Conservation (phyloP, 2,888 invertebrate species). For the Andrena trimmerana region DNA sequence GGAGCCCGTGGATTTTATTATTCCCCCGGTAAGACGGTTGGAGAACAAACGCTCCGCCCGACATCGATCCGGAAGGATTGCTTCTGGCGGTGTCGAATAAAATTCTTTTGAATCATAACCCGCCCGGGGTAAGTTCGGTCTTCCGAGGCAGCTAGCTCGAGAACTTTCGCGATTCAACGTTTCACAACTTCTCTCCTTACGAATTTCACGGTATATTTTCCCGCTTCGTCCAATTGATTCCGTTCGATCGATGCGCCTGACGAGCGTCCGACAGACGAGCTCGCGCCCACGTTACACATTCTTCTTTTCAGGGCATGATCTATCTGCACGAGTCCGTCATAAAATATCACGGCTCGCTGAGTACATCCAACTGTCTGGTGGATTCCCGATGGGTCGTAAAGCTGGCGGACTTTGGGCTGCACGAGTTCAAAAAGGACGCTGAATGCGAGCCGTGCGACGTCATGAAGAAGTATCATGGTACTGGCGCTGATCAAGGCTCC, state of each 20-base stretch:
- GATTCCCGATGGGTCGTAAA: constrained; percentile 98
- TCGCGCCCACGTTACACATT: constrained; percentile 48
- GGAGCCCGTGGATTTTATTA: not conserved
- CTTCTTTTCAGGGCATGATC: constrained; percentile 91
- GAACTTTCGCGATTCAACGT: constrained; percentile 15
- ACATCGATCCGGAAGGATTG: not conserved
- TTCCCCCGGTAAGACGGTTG: not conserved
- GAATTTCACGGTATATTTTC: not conserved
- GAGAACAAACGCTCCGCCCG: not conserved
- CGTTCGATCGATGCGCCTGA: not conserved
- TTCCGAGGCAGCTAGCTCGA: not conserved
- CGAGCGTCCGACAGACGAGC: not conserved
- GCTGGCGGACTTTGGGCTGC: constrained; percentile 95
- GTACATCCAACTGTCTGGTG: constrained; percentile 96
- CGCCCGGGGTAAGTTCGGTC: not conserved
- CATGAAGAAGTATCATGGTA: constrained; percentile 90
- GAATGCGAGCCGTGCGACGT: constrained; percentile 88
- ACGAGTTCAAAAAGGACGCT: constrained; percentile 93
- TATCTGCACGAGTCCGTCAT: constrained; percentile 95
- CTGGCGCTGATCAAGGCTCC: constrained; percentile 53
- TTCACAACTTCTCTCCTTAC: constrained; percentile 1
- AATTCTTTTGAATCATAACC: constrained; percentile 15
- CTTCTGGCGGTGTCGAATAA: not conserved
- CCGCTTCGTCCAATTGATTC: not conserved
- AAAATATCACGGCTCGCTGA: constrained; percentile 94